Evolutionary conservation across 1,140 invertebrate genomes (phyloP), one percentile per base, ranked within the genome.

Genomic region (Calycopis cecrops): DNA sequence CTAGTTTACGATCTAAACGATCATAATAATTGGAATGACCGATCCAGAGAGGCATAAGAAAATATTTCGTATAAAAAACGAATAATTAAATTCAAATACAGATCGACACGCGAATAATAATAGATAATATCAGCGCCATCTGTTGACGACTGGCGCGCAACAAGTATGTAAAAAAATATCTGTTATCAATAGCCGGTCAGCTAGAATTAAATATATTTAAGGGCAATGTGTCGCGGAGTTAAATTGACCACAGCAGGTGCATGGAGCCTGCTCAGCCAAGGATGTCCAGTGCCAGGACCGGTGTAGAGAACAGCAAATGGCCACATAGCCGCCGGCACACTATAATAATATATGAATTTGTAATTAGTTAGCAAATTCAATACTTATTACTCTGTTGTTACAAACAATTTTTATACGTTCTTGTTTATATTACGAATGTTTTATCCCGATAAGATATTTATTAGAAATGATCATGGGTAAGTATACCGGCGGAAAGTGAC

Each of bases 1-100:
- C 83, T 82, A 86, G 73, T 84, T 86, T 79, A 86, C 79, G 82
- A 76, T 78, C 72, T 73, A 59, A 76, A 65, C 68, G 65, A 69
- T 14, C 48, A 51, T 51, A 71, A 21, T 9, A 38, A 51, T 69
- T 67, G 55, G 66, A 65, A 73, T 68, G 58, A n/a, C n/a, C 59
- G 50, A 44, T 61, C 28, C 18, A 9, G 34, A 35, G 38, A 48
- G 48, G 55, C 42, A 51, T 47, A 11, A 9, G 18, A 37, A 18
- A 4, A 7, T 3, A 11, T 10, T n/a, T n/a, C n/a, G 3, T 50
- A 34, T 42, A 44, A 40, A 51, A 17, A 50, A 4, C 8, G 3
- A 35, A 48, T 35, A 10, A n/a, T 18, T n/a, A 44, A 28, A 3
- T 52, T 52, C 10, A 52, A 28, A 38, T n/a, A n/a, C 35, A 12